A percentile compares a stretch with the other conserved stretches of the same genome.
phyloP scores from a whole-genome alignment of 2,797 vertebrate genomes.

The Hippocampus kuda region DNA sequence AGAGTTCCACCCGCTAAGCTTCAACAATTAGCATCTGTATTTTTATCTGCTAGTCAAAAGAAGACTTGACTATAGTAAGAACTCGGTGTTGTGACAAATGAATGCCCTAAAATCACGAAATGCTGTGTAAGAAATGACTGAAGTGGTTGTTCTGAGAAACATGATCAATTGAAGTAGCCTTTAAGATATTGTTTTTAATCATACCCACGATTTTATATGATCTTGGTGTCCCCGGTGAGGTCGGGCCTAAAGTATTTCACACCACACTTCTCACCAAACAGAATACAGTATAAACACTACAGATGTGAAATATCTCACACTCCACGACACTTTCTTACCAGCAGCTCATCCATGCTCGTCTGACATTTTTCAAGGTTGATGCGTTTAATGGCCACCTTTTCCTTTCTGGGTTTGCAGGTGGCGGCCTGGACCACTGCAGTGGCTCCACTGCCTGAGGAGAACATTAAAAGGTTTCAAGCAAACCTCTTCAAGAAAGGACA shows the following conservation, averaged over 20 bases:
- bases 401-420: slow-evolving; percentile 85
- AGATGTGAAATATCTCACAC: slow-evolving; percentile 2
- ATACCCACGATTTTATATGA: neutral
- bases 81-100: neutral
- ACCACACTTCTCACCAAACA: neutral
- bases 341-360: slow-evolving; percentile 97
- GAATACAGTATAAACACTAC: neutral
- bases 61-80: neutral
- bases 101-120: neutral
- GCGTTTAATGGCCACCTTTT: slow-evolving; percentile 96
- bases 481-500: neutral
- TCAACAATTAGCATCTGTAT: no score
- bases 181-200: neutral
- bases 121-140: neutral
- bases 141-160: neutral
- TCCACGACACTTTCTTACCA: slow-evolving; percentile 66
- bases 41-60: neutral
- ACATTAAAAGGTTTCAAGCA: neutral
- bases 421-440: slow-evolving; percentile 97
- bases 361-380: slow-evolving; percentile 99
- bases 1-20: no score
- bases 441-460: slow-evolving; percentile 82
- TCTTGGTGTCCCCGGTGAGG: neutral
- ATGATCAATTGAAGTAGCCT: neutral
- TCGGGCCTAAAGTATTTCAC: slow-evolving; percentile 1